These are phyloP conservation scores for Scaptodrosophila latifasciaeformis DNA, from an alignment of 2,888 invertebrate genomes.

Conservation along the genomic window DNA sequence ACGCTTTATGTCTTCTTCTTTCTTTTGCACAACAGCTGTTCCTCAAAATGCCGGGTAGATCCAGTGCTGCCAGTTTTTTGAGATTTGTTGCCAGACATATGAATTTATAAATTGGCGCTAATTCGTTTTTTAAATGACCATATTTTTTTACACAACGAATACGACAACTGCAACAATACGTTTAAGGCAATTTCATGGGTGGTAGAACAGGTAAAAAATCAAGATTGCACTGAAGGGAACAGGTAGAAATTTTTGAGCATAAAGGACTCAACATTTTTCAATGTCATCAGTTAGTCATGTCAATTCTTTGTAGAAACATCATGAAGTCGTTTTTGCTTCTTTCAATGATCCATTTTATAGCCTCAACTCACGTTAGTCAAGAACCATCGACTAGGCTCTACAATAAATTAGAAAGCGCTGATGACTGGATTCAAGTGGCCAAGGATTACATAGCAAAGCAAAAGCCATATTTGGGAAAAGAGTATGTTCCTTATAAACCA, in stretches of 20 bases:
- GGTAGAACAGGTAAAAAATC: background rate
- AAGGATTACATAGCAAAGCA: conserved; percentile 39
- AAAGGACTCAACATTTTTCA: background rate
- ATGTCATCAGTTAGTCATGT: conserved; percentile 28
- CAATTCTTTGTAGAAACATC: conserved; percentile 29
- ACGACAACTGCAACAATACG: conserved; percentile 1
- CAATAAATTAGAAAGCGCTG: conserved; percentile 31
- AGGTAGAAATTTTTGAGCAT: conserved; percentile 21
- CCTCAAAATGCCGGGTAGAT: conserved; percentile 13
- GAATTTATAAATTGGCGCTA: conserved; percentile 5
- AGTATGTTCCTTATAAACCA: conserved; percentile 48
- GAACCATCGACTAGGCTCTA: too few species aligned
- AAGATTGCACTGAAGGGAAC: conserved; percentile 6
- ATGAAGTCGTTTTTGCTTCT: conserved; percentile 4
- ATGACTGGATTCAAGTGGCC: conserved; percentile 45
- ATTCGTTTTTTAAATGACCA: conserved; percentile 7
- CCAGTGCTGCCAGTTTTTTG: too few species aligned
- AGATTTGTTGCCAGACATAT: conserved; percentile 22
- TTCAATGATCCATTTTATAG: conserved; percentile 3
- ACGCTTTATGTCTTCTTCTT: conserved; percentile 40
- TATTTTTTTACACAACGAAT: too few species aligned
- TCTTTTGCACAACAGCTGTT: conserved; percentile 37
- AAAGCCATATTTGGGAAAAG: conserved; percentile 37
- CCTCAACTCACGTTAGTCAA: too few species aligned
- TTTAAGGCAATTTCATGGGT: conserved; percentile 2